phyloP scores from a whole-genome alignment of 2,888 invertebrate genomes.

The Pediacus dermestoides region DNA sequence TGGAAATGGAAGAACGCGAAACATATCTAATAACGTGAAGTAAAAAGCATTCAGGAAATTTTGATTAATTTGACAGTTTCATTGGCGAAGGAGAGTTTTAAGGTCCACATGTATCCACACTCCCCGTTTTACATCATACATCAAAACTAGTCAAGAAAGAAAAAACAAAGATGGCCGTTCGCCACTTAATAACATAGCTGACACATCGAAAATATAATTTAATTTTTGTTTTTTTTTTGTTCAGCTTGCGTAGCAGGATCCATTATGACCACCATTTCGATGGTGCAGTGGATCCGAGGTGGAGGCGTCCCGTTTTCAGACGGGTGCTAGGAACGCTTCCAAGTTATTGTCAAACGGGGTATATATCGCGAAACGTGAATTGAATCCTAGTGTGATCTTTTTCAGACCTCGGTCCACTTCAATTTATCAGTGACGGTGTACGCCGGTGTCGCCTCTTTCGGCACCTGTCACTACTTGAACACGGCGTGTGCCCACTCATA shows the following conservation, averaged over 20 bases:
- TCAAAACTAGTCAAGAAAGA: constrained; percentile 37
- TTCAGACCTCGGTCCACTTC: constrained; percentile 39
- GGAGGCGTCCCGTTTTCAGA: constrained; percentile 16
- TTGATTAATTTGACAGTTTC: constrained; percentile 46
- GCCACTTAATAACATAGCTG: constrained; percentile 45
- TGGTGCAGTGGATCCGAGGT: constrained; percentile 18
- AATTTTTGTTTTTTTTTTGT: constrained; percentile 43
- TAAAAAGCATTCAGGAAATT: constrained; percentile 36
- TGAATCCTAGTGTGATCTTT: constrained; percentile 41
- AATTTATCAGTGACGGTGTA: constrained; percentile 45
- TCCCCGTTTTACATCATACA: constrained; percentile 39
- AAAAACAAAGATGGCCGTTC: constrained; percentile 43
- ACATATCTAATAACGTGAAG: constrained; percentile 38
- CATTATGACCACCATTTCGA: constrained; percentile 18
- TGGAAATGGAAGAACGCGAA: constrained; percentile 16
- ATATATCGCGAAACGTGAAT: constrained; percentile 45
- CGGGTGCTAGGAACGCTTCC: constrained; percentile 9
- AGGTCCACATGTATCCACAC: constrained; percentile 29
- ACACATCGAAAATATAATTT: constrained; percentile 47
- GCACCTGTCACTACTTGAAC: constrained; percentile 44
- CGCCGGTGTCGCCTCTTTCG: constrained; percentile 45
- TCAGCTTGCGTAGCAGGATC: constrained; percentile 23
- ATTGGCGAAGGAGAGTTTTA: constrained; percentile 39
- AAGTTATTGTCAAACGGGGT: constrained; percentile 37
- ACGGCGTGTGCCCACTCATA: constrained; percentile 40